phyloP scores from a whole-genome alignment of 1,140 invertebrate genomes.

The Diprion similis region DNA sequence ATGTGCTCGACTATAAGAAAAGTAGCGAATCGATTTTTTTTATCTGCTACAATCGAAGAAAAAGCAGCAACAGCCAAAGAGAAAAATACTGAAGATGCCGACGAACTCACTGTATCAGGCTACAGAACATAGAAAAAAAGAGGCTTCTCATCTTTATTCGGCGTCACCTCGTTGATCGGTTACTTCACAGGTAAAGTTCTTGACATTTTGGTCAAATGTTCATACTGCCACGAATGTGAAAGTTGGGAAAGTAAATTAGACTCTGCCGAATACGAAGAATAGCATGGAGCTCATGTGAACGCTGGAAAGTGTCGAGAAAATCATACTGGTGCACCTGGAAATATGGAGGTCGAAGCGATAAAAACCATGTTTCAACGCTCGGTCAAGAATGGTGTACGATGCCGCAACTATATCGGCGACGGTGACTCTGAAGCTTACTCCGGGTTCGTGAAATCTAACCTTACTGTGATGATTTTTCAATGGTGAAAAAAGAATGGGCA shows the following conservation, averaged over 20 bases:
- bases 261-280: constrained; percentile 12
- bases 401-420: constrained; percentile 33
- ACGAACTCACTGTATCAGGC: constrained; percentile 25
- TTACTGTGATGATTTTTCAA: constrained; percentile 15
- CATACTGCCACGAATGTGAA: constrained; percentile 24
- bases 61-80: constrained; percentile 24
- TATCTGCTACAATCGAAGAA: constrained; percentile 31
- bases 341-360: constrained; percentile 10
- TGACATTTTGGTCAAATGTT: constrained; percentile 25
- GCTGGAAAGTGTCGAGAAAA: background rate
- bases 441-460: background rate
- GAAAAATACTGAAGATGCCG: constrained; percentile 25
- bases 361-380: constrained; percentile 3
- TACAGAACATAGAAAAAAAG: constrained; percentile 31
- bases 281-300: background rate
- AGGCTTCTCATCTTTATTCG: constrained; percentile 32
- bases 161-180: constrained; percentile 27
- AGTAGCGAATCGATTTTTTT: no score
- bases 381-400: constrained; percentile 24
- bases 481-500: constrained; percentile 39
- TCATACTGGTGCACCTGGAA: constrained; percentile 1
- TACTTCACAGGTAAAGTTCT: constrained; percentile 30
- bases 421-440: constrained; percentile 23
- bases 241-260: constrained; percentile 20
- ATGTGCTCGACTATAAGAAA: no score